Conservation (phyloP, 2,797 vertebrate species). For the Pelodytes ibericus region DNA sequence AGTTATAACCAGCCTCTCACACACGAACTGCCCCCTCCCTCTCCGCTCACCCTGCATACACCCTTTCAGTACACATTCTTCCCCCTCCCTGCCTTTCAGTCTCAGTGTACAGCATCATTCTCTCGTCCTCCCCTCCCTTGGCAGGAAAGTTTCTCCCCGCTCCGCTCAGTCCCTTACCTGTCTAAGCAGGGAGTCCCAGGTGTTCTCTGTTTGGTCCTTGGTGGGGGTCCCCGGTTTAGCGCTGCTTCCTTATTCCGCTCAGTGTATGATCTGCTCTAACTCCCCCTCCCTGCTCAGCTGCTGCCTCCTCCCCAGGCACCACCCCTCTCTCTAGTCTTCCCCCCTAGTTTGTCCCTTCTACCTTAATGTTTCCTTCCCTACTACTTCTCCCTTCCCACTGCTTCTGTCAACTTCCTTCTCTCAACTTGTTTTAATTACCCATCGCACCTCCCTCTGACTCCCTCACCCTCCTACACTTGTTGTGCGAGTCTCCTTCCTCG, state of each 20-base stretch:
- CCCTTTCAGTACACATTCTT: not conserved
- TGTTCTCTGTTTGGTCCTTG: not conserved
- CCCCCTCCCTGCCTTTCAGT: conserved; percentile 9
- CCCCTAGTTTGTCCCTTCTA: not conserved
- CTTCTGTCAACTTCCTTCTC: not conserved
- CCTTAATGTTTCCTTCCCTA: not conserved
- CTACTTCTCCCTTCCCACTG: not conserved
- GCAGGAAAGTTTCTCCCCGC: too few relatives aligned
- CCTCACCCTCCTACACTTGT: not conserved
- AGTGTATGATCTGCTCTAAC: not conserved
- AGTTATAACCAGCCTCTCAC: too few relatives aligned
- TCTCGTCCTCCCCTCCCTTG: not conserved
- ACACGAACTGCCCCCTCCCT: too few relatives aligned
- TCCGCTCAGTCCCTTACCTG: too few relatives aligned
- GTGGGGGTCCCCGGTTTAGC: not conserved
- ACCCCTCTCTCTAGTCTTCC: not conserved
- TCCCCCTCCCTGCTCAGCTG: conserved; percentile 11
- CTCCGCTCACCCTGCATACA: too few relatives aligned
- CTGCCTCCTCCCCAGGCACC: conserved; percentile 17
- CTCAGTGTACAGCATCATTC: not conserved
- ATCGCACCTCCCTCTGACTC: not conserved
- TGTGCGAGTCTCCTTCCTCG: not conserved
- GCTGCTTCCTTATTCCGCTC: conserved; percentile 44
- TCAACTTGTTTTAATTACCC: not conserved
- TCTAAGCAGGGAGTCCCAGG: conserved; percentile 9